These are phyloP conservation scores for Heliconius aoede DNA, from an alignment of 2,888 invertebrate species.

Conservation along the genomic window DNA sequence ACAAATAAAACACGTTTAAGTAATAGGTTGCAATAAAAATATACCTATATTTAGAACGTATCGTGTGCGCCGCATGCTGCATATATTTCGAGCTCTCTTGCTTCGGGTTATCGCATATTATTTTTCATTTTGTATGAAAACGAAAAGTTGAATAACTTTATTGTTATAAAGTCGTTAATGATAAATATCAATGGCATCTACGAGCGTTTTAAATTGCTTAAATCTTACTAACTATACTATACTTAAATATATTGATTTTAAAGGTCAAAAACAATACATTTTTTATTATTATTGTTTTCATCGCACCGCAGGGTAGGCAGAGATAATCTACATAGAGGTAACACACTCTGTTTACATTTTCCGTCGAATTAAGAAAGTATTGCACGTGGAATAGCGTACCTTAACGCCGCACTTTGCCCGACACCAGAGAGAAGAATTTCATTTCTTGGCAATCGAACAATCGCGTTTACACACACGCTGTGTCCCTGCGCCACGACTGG, in stretches of 20 bases:
- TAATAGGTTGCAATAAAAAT: background rate
- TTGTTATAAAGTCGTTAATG: background rate
- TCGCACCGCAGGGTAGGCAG: too few species aligned
- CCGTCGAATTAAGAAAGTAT: too few species aligned
- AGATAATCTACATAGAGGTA: too few species aligned
- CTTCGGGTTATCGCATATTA: slow-evolving; percentile 14
- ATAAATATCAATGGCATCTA: background rate
- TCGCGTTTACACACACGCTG: too few species aligned
- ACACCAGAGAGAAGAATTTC: too few species aligned
- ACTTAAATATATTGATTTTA: background rate
- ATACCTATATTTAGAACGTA: background rate
- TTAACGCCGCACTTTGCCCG: too few species aligned
- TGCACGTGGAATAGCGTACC: too few species aligned
- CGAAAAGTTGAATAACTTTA: slow-evolving; percentile 4
- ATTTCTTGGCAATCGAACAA: too few species aligned
- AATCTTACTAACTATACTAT: background rate
- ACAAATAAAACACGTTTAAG: background rate
- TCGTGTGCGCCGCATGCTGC: background rate
- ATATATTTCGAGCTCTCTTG: slow-evolving; percentile 3
- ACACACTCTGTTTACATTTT: too few species aligned
- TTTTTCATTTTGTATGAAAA: background rate
- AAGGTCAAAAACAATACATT: too few species aligned
- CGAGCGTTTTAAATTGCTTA: background rate
- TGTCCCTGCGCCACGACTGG: too few species aligned
- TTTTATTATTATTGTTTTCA: too few species aligned